A percentile compares a stretch with the other conserved stretches of the same genome.
phyloP scores from a whole-genome alignment of 2,113 vertebrate genomes.

The Myocastor coypus region DNA sequence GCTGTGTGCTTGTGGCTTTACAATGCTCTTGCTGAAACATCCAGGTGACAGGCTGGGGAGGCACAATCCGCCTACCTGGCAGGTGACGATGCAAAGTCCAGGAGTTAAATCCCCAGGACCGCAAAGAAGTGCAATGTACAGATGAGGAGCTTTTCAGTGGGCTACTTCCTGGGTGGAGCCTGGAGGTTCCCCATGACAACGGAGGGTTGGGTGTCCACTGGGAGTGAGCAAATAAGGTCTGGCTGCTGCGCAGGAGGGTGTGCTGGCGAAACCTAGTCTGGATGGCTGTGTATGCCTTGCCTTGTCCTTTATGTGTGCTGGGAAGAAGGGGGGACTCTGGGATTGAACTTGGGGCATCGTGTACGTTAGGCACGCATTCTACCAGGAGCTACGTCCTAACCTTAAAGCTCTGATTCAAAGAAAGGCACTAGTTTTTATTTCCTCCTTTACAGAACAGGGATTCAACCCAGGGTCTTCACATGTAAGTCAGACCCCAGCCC shows the following conservation, averaged over 20 bases:
- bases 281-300: too few species aligned
- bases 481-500: not conserved
- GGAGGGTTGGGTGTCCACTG: not conserved
- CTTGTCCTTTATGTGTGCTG: too few species aligned
- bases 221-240: not conserved
- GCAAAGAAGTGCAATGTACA: too few species aligned
- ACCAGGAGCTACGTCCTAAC: not conserved
- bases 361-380: too few species aligned
- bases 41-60: too few species aligned
- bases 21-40: not conserved
- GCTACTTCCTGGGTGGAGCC: not conserved
- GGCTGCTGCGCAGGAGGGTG: not conserved
- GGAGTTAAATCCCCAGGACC: too few species aligned
- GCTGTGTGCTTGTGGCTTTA: not conserved
- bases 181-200: not conserved
- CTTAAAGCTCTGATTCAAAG: not conserved
- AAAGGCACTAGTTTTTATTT: conserved; percentile 64
- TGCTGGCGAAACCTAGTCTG: not conserved
- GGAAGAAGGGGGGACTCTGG: too few species aligned
- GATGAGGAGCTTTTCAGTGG: too few species aligned
- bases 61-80: too few species aligned
- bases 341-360: not conserved
- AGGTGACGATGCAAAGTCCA: too few species aligned
- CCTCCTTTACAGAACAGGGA: not conserved
- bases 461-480: not conserved